Base-by-base conservation (phyloP, 2,888 invertebrate species). In the Pinctada fucata region DNA sequence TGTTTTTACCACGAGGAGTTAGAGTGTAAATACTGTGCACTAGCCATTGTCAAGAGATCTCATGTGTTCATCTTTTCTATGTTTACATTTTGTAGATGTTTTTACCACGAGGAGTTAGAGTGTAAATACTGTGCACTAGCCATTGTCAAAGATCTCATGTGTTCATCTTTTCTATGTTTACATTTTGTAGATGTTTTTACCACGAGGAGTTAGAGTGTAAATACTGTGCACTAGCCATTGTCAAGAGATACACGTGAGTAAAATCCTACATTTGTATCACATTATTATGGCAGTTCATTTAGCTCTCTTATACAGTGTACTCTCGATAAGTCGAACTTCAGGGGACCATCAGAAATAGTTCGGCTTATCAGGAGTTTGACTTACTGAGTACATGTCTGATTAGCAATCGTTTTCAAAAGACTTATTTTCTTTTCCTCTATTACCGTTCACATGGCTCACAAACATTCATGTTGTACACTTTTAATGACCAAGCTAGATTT, bases 131-230 rank as follows among this genome's bases (percentile, higher is more conserved):
- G 90, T 80, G 79, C 89, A 0, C 80, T 90, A 3, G 89, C 84
- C 3, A 83, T 87, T 52, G 84, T 89, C 6, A 83, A 86, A n/a
- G n/a, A 31, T 31, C 0, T 31, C 31, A 31, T 31, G 31, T 31
- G 31, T 31, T 31, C 31, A 31, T 31, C 31, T 31, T 31, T 31
- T 31, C 31, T 31, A 31, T 31, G 31, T 31, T 31, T 31, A 1
- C 31, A 31, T 31, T 64, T 77, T 83, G 72, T 67, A 88, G 88
- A 71, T 89, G 89, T 82, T 75, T 79, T 2, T 90, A 82, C 72
- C 89, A 89, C 80, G 90, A 90, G 73, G 86, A 89, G 58, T 73
- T 79, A 50, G 89, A 89, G 66, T 84, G 84, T 66, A 88, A 86
- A 71, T 81, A 84, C 78, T 90, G 90, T 80, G 79, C 89, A 0